Evolutionary conservation across 2,797 vertebrate genomes (phyloP).

Genomic region (Martes flavigula): DNA sequence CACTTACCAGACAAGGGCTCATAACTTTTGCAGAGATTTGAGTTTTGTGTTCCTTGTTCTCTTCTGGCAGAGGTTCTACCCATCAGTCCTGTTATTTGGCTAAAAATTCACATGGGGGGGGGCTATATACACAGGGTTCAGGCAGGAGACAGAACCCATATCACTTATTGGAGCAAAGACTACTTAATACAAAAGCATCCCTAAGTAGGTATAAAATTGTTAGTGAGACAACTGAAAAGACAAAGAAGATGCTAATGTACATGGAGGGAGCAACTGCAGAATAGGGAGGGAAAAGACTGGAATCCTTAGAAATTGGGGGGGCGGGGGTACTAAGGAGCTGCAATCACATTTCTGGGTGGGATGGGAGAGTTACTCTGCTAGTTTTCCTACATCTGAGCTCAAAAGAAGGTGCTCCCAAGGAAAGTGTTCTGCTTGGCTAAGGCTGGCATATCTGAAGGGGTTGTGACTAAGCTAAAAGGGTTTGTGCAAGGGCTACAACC

Average conservation of each 20-base stretch:
- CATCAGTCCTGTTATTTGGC: background rate
- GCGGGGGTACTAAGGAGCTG: background rate
- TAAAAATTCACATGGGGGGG: background rate
- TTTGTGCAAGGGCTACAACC: background rate
- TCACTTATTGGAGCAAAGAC: background rate
- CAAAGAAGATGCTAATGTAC: background rate
- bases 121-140: rapidly evolving
- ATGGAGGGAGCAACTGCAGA: background rate
- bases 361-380: background rate
- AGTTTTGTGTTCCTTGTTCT: background rate
- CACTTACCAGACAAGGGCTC: background rate
- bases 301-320: background rate
- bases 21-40: background rate
- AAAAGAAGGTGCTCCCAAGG: background rate
- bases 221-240: background rate
- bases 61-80: background rate
- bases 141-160: background rate
- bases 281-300: background rate
- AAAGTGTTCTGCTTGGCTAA: background rate
- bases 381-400: background rate
- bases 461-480: background rate
- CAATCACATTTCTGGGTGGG: background rate
- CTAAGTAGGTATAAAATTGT: background rate
- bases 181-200: background rate
- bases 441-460: background rate